These are phyloP conservation scores for Microtus ochrogaster DNA, from an alignment of 2,113 vertebrate species.

Conservation along the genomic window DNA sequence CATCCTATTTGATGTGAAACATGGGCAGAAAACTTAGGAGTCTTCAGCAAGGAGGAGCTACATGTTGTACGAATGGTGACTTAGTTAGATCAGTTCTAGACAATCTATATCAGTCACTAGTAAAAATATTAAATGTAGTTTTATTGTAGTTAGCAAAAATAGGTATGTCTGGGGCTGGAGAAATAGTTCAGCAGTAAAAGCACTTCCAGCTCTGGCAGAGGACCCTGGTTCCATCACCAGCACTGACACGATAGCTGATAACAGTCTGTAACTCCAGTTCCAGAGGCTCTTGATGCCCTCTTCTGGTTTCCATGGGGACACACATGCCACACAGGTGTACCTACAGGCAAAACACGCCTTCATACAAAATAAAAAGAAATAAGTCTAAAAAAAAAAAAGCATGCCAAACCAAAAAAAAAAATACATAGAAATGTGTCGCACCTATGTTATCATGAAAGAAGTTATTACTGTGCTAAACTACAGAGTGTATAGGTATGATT, in stretches of 20 bases:
- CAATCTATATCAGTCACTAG: not conserved
- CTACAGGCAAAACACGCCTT: not conserved
- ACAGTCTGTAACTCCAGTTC: not conserved
- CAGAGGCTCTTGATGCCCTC: not conserved
- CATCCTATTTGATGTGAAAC: not conserved
- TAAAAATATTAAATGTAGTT: conserved; percentile 14
- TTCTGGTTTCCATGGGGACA: not conserved
- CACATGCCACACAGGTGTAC: too few relatives aligned
- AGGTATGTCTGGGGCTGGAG: not conserved
- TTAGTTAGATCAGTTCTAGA: conserved; percentile 5
- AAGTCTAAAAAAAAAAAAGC: not conserved
- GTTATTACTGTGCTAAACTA: not conserved
- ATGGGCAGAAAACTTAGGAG: not conserved
- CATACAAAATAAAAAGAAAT: too few relatives aligned
- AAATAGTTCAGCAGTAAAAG: not conserved
- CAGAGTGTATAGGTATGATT: not conserved
- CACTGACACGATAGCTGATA: too few relatives aligned
- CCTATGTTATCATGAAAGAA: not conserved
- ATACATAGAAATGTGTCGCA: not conserved
- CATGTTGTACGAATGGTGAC: not conserved
- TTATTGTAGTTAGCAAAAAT: not conserved
- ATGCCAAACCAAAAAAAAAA: not conserved
- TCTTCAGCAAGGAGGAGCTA: not conserved
- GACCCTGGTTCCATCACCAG: not conserved
- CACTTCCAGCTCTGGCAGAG: too few relatives aligned